Conservation (phyloP, 1,140 invertebrate genomes). For the Saccostrea glomerata region DNA sequence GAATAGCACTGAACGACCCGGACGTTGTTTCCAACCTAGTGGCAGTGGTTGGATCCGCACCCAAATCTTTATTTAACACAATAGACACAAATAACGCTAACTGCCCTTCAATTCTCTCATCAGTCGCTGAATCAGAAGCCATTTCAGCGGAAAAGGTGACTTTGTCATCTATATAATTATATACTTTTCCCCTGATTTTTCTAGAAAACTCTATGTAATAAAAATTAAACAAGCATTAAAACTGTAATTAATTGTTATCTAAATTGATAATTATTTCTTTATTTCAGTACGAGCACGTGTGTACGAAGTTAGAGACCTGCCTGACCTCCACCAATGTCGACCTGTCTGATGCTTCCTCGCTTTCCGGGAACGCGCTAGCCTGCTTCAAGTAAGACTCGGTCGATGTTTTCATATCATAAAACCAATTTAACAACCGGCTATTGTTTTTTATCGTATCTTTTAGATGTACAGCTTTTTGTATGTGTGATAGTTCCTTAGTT, state of each 20-base stretch:
- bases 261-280: neutral
- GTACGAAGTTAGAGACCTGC: neutral
- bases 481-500: too few species aligned
- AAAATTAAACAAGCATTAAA: too few species aligned
- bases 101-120: neutral
- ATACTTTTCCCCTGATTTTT: too few species aligned
- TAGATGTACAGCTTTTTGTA: too few species aligned
- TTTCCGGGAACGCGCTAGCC: neutral
- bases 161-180: too few species aligned
- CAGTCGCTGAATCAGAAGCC: neutral
- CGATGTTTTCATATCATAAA: neutral
- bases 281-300: neutral
- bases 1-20: neutral
- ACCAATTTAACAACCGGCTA: too few species aligned
- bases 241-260: too few species aligned
- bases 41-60: neutral
- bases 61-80: neutral
- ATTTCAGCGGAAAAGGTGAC: neutral
- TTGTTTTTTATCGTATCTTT: too few species aligned
- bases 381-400: neutral
- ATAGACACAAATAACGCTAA: neutral
- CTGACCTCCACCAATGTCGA: neutral
- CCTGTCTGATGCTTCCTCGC: neutral
- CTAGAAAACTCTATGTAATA: too few species aligned
- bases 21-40: neutral